Evolutionary conservation across 2,888 invertebrate species (phyloP).

Genomic region (Amblyjoppa fuscipennis): DNA sequence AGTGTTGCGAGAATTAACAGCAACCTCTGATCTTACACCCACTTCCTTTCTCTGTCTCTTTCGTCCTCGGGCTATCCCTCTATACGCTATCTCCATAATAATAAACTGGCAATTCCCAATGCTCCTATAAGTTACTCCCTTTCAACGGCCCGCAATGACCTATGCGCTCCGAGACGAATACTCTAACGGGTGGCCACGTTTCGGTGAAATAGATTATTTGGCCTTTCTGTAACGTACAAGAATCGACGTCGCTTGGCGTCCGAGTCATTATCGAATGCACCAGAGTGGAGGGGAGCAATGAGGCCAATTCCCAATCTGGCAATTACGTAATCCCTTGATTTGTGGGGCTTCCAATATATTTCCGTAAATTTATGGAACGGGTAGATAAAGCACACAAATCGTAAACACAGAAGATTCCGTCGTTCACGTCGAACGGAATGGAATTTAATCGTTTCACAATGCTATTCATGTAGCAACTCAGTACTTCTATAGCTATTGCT

Average conservation of each 20-base stretch:
- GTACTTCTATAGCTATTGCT: not conserved
- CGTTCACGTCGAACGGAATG: not conserved
- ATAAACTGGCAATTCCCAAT: conserved; percentile 85
- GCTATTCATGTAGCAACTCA: not conserved
- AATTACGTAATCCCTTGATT: not conserved
- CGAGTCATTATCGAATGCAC: not conserved
- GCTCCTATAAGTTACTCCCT: conserved; percentile 85
- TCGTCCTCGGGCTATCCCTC: conserved; percentile 70
- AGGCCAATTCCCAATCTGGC: not conserved
- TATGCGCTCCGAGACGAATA: conserved; percentile 80
- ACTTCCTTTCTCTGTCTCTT: conserved; percentile 14
- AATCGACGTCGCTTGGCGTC: not conserved
- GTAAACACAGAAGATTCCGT: not conserved
- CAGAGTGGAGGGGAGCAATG: not conserved
- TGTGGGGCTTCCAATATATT: not conserved
- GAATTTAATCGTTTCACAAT: not conserved
- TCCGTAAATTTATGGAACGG: not conserved
- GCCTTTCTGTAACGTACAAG: conserved; percentile 1
- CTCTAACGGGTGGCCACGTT: conserved; percentile 75
- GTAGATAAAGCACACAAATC: not conserved
- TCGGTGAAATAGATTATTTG: conserved; percentile 6
- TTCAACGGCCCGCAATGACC: conserved; percentile 83
- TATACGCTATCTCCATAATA: conserved; percentile 84
- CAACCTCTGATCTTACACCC: conserved; percentile 80
- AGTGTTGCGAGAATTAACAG: conserved; percentile 84